These are phyloP conservation scores for Phaenicophaeus curvirostris DNA, from an alignment of 2,797 vertebrate species.

Conservation along the genomic window DNA sequence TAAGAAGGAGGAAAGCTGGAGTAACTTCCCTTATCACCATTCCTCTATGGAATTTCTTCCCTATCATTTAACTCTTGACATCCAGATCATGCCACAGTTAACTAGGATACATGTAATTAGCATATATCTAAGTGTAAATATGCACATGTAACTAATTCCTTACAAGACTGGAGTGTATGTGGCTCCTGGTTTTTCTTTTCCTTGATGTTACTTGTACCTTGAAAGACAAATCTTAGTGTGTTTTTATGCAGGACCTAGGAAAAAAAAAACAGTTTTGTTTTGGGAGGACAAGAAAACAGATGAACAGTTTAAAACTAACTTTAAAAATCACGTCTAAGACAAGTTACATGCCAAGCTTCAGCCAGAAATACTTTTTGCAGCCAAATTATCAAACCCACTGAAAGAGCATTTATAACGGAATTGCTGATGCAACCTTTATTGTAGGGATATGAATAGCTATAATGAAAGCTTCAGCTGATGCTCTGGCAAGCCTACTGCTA, in stretches of 20 bases:
- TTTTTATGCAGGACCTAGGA: background rate
- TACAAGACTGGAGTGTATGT: too few relatives aligned
- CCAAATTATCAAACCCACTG: constrained; percentile 12
- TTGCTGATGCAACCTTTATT: constrained; percentile 57
- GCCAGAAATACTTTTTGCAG: constrained; percentile 36
- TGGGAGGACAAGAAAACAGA: background rate
- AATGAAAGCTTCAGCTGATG: constrained; percentile 64
- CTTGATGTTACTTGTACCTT: background rate
- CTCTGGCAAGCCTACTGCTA: constrained; percentile 46
- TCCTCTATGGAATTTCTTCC: background rate
- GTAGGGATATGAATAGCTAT: constrained; percentile 61
- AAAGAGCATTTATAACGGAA: constrained; percentile 33
- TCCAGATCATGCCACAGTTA: background rate
- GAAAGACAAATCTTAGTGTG: background rate
- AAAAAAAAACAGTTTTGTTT: background rate
- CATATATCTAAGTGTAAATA: too few relatives aligned
- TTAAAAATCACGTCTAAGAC: background rate
- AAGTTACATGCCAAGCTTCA: constrained; percentile 16
- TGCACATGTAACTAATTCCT: too few relatives aligned
- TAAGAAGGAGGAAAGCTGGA: background rate
- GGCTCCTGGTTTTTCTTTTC: too few relatives aligned
- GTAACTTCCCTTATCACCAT: background rate
- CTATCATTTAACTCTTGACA: background rate
- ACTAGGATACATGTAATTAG: too few relatives aligned
- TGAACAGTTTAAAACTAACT: constrained; percentile 37